A percentile compares a stretch with the other conserved stretches of the same genome.
phyloP scores from a whole-genome alignment of 1,140 invertebrate species.

The Drosophila paulistorum region DNA sequence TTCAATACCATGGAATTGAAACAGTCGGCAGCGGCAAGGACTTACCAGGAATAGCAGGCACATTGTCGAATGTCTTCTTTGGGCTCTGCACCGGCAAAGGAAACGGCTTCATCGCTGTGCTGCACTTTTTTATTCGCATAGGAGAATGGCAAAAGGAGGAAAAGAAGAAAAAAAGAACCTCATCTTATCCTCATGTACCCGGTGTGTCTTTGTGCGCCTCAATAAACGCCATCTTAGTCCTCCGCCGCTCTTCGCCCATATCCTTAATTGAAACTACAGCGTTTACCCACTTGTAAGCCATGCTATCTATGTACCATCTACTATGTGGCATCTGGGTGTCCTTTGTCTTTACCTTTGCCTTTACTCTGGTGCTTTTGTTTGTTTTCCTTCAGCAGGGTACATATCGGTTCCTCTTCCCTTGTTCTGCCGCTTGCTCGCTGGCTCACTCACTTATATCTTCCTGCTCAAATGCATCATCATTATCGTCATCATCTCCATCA shows the following conservation, averaged over 20 bases:
- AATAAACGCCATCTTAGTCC: conserved; percentile 14
- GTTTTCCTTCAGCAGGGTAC: conserved; percentile 50
- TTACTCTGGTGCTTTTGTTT: conserved; percentile 63
- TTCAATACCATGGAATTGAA: conserved; percentile 28
- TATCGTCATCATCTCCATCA: conserved; percentile 7
- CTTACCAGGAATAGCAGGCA: background rate
- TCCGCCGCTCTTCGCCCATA: conserved; percentile 33
- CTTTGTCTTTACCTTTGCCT: conserved; percentile 50
- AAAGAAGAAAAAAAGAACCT: background rate
- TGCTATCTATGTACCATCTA: conserved; percentile 47
- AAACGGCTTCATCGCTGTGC: conserved; percentile 1
- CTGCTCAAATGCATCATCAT: conserved; percentile 46
- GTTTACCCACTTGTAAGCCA: conserved; percentile 69
- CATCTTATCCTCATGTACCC: conserved; percentile 14
- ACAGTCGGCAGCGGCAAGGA: conserved; percentile 19
- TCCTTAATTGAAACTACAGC: conserved; percentile 71
- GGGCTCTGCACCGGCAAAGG: conserved; percentile 3
- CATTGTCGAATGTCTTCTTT: conserved; percentile 9
- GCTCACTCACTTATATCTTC: conserved; percentile 10
- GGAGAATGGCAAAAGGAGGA: background rate
- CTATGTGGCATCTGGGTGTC: conserved; percentile 18
- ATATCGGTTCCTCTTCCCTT: conserved; percentile 16
- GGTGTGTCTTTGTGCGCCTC: conserved; percentile 10
- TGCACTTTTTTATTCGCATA: background rate
- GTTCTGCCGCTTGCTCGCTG: too few relatives aligned